Evolutionary conservation across 2,113 vertebrate species (phyloP), one percentile per base, ranked within the genome.

Genomic region (Genyomyrus donnyi): DNA sequence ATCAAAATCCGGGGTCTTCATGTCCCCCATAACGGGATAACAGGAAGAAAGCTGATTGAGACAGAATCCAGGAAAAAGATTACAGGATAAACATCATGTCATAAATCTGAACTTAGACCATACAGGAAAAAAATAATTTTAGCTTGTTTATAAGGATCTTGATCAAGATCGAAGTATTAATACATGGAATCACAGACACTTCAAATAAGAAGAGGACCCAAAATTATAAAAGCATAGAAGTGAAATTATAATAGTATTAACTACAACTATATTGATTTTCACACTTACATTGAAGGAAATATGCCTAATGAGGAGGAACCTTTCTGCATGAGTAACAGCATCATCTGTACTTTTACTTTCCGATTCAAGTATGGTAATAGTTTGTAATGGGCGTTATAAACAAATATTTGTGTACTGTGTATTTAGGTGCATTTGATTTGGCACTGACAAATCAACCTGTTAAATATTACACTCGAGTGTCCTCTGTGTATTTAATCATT

Each of bases 1-100:
- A 17, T 99, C 98, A 2, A 99, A 99, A 91, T 99, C 98, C 7
- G 98, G 98, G 11, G 98, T 99, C 92, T 99, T 99, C 98, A 99
- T 98, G 95, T 99, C 98, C 92, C 98, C 98, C 98, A 99, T 99
- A 90, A 93, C 94, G 94, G 94, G 90, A 91, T 88, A 89, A 90
- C 88, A 90, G 87, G 92, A n/a, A 90, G 91, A 93, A 92, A 93
- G 95, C 96, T 95, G 56, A 39, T 17, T 15, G 74, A 62, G 1
- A 27, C 88, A 90, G 21, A 85, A 15, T 46, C 2, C 1, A 77
- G 58, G 24, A 21, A 48, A 13, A 52, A 35, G 87, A 17, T 58
- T 31, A 85, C 2, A 49, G 3, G 48, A 24, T 46, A 39, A 85
- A 89, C 5, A 3, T 17, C 52, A 3, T 3, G 13, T 52, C 3